These are phyloP conservation scores for Cosmorhoe ocellata DNA, from an alignment of 2,888 invertebrate species.

Conservation along the genomic window DNA sequence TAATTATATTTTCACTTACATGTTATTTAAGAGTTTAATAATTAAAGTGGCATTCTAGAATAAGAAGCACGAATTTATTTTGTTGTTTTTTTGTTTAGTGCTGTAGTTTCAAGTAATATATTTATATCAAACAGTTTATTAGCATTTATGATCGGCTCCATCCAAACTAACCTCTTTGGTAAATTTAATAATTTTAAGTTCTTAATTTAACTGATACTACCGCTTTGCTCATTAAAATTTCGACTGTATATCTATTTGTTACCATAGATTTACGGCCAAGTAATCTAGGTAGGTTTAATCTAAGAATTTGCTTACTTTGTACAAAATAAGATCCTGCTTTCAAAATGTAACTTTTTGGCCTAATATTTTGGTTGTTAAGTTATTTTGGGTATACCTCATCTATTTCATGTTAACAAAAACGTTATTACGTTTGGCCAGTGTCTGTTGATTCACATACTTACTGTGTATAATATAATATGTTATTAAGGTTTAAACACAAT, in stretches of 20 bases:
- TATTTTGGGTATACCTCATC: slow-evolving; percentile 47
- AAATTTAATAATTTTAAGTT: slow-evolving; percentile 37
- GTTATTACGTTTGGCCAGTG: slow-evolving; percentile 63
- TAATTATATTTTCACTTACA: slow-evolving; percentile 25
- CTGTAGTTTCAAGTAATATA: slow-evolving; percentile 72
- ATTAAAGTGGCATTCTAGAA: slow-evolving; percentile 66
- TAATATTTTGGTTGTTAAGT: slow-evolving; percentile 48
- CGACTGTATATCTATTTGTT: slow-evolving; percentile 70
- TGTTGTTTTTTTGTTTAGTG: slow-evolving; percentile 74
- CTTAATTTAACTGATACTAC: slow-evolving; percentile 38
- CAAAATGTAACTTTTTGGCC: slow-evolving; percentile 53
- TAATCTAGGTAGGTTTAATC: slow-evolving; percentile 69
- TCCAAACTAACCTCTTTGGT: slow-evolving; percentile 52
- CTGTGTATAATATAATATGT: slow-evolving; percentile 55
- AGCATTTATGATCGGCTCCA: slow-evolving; percentile 61
- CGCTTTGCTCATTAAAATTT: slow-evolving; percentile 67
- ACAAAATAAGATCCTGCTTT: slow-evolving; percentile 64
- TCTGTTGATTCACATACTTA: slow-evolving; percentile 52
- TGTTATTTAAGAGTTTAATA: slow-evolving; percentile 38
- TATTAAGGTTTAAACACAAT: slow-evolving; percentile 62
- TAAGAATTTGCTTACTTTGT: slow-evolving; percentile 68
- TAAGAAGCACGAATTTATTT: slow-evolving; percentile 81
- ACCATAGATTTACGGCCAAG: slow-evolving; percentile 79
- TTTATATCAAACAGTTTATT: slow-evolving; percentile 60
- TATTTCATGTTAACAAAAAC: slow-evolving; percentile 47